Base-by-base conservation (phyloP, 1,140 invertebrate genomes). In the Apis florea region DNA sequence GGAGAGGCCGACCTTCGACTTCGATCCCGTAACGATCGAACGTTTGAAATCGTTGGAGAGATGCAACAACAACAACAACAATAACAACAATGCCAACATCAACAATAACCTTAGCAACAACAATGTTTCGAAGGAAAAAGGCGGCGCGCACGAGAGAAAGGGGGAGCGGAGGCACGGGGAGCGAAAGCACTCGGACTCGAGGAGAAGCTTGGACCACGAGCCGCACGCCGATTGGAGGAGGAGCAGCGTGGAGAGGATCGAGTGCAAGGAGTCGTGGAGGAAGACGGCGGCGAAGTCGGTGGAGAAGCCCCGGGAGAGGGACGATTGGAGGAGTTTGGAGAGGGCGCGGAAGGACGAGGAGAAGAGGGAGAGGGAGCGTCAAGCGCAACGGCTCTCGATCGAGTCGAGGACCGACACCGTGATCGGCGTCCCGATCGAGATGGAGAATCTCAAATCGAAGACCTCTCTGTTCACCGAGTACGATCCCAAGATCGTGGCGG, bases 401-500 rank as follows among this genome's bases (percentile, higher is more conserved):
- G 93, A 94, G 31, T 92, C 91, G 19, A 83, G 89, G 54, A 89
- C 86, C 0, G 93, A 93, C 3, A 91, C 79, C 11, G 73, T 91
- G 17, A 88, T 90, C n/a, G 89, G 88, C 10, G 75, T 88, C 13
- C 84, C 86, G 1, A 83, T 85, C 31, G 91, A 93, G 31, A 83
- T 82, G 58, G 92, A 93, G 17, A 84, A 66, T 75, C 69, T 88
- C 3, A 92, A 90, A 51, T 61, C 78, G 2, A 92, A 92, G 80
- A 78, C 91, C 0, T 89, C 31, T 40, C 31, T 93, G 9, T 94
- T 94, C 78, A 70, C 91, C 11, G 94, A 94, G 80, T 94, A 94
- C 79, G 91, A 94, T 77, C 93, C 94, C 0, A 95, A 94, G 84
- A 90, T 94, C 58, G 89, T 93, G 66, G 92, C 0, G 92, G 94